Conservation (phyloP, 2,113 vertebrate genomes). For the Mastomys natalensis region DNA sequence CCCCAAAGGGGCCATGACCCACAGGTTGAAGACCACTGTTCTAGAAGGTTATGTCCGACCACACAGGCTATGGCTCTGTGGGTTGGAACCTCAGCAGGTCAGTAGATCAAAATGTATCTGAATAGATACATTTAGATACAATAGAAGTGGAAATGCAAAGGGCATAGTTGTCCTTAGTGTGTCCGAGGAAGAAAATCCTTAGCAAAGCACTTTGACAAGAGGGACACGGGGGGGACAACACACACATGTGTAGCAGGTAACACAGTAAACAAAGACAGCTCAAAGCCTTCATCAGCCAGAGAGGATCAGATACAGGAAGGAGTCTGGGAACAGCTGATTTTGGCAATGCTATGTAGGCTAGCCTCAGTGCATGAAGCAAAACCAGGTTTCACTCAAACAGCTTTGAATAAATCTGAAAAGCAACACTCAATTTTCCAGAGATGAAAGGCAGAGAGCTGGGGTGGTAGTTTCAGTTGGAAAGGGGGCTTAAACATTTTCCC, state of each 20-base stretch:
- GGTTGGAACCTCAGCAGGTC: background rate
- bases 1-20: background rate
- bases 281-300: background rate
- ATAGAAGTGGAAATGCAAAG: background rate
- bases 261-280: background rate
- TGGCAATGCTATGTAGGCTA: background rate
- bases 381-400: background rate
- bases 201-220: background rate
- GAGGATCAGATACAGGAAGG: background rate
- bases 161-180: background rate
- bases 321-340: background rate
- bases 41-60: background rate
- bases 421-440: background rate
- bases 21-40: background rate
- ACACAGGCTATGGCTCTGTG: background rate
- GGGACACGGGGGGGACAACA: background rate
- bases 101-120: background rate
- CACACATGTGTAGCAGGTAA: background rate
- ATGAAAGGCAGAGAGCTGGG: background rate
- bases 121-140: no score
- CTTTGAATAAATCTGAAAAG: background rate
- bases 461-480: background rate
- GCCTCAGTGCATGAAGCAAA: background rate
- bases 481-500: background rate
- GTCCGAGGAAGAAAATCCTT: background rate